Percentiles rank a stretch among this genome's conserved stretches.
phyloP scores from a whole-genome alignment of 1,140 invertebrate species.

The Charaxes varanes region DNA sequence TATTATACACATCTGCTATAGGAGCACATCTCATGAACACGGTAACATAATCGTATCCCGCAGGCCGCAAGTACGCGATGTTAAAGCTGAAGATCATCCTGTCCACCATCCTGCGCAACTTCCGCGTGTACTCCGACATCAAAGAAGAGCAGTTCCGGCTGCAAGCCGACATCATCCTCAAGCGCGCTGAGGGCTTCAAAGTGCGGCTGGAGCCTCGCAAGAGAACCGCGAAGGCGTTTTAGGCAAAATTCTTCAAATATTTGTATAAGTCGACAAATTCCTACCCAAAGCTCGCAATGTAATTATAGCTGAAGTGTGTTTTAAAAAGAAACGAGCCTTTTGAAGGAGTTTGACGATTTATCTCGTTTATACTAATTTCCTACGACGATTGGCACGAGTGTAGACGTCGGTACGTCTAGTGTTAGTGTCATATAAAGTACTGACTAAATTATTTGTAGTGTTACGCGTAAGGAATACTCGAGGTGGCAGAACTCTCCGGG shows the following conservation, averaged over 20 bases:
- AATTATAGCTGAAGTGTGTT: too few relatives aligned
- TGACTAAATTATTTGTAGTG: conserved; percentile 56
- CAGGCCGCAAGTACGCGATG: conserved; percentile 92
- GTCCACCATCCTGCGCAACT: conserved; percentile 91
- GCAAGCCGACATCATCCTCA: conserved; percentile 89
- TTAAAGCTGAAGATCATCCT: conserved; percentile 91
- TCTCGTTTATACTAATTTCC: too few relatives aligned
- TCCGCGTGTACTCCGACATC: conserved; percentile 81
- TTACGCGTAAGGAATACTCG: conserved; percentile 32
- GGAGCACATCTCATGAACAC: too few relatives aligned
- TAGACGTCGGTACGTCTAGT: too few relatives aligned
- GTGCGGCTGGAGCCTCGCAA: conserved; percentile 81
- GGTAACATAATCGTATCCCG: too few relatives aligned
- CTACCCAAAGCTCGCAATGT: too few relatives aligned
- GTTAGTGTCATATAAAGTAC: conserved; percentile 49
- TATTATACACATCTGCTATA: too few relatives aligned
- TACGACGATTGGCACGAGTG: too few relatives aligned
- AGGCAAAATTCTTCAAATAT: too few relatives aligned
- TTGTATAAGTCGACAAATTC: too few relatives aligned
- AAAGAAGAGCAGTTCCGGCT: conserved; percentile 84
- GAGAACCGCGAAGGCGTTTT: conserved; percentile 42
- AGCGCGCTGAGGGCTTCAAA: conserved; percentile 87
- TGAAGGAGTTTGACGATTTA: too few relatives aligned
- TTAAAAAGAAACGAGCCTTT: too few relatives aligned
- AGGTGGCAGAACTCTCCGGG: conserved; percentile 45